Percentiles rank a stretch among this genome's conserved stretches.
Conservation (phyloP, 2,113 vertebrate genomes). For the Henicopernis longicauda region DNA sequence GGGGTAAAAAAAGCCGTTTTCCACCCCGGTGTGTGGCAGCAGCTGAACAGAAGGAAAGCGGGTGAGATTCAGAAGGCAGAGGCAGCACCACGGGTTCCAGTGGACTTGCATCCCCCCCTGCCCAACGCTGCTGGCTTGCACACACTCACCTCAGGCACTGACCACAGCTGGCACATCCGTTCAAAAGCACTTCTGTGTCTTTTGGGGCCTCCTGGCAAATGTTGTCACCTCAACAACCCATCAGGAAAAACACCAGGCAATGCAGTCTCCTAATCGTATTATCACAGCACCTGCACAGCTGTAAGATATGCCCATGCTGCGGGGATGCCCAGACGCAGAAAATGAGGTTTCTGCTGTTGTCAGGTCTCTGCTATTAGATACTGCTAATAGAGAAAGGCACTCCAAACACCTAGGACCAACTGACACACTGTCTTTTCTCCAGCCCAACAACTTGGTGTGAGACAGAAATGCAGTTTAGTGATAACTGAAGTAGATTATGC, state of each 20-base stretch:
- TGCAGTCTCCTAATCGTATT: not conserved
- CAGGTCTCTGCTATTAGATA: not conserved
- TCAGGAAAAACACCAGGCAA: not conserved
- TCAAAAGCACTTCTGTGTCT: not conserved
- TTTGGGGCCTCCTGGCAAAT: not conserved
- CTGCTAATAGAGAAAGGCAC: not conserved
- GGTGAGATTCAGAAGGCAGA: not conserved
- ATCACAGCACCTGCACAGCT: not conserved
- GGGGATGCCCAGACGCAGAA: not conserved
- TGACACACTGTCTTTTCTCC: not conserved
- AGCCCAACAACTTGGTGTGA: not conserved
- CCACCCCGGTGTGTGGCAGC: not conserved
- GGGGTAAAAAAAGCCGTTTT: not conserved
- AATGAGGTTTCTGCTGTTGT: not conserved
- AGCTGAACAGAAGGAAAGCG: not conserved
- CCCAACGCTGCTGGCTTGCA: not conserved
- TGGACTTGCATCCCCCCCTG: not conserved
- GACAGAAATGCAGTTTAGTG: not conserved
- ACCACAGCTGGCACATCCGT: not conserved
- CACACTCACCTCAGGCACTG: not conserved
- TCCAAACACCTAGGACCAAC: not conserved
- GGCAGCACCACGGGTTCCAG: accelerated
- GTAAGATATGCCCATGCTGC: not conserved
- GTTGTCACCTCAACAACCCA: not conserved
- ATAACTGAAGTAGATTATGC: not conserved